Evolutionary conservation across 92 coral and sea anemone genomes (phyloP), one percentile per base, ranked within the genome.

Genomic region (Porites cylindrica): DNA sequence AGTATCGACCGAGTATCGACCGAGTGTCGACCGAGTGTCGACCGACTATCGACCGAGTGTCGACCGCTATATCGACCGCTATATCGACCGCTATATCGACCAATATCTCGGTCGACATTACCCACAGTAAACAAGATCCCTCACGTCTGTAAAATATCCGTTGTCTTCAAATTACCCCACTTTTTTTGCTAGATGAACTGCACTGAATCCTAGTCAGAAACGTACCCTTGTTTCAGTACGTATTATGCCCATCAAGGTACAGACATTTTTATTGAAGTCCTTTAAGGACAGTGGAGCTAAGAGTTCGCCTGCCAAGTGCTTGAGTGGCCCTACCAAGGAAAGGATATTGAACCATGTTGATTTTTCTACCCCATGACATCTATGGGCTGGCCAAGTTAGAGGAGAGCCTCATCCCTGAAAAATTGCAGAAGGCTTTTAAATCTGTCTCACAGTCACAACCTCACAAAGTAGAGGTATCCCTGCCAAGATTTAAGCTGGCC

Each of bases 211-310:
- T 38, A 38, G 47, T 38, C 47, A 38, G 47, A 4, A 38, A 38
- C 47, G 47, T 38, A 38, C 47, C 32, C 32, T 29, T 29, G 32
- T 4, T 29, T 2, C 32, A 29, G 87, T 93, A 11, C 81, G 91
- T 82, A 93, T 96, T 93, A 96, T 96, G 99, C 90, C 87, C 68
- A 80, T 89, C 29, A 91, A 72, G 24, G 77, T 82, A 51, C 74
- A 85, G 32, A 29, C 32, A 29, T 29, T 29, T 29, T 29, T 29
- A 75, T 91, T 93, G 59, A 89, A 60, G 66, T 76, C 78, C 79
- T 16, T n/a, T 20, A 21, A 70, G 53, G 77, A 81, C 9, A 8
- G 18, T 65, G 72, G 43, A 8, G 24, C 24, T 1, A 23, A 23
- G 72, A 26, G 13, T 90, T 92, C 47, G 66, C 77, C 17, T 95